Percentiles rank a stretch among this genome's conserved stretches.
phyloP scores from a whole-genome alignment of 2,888 invertebrate genomes.

The Celastrina argiolus region DNA sequence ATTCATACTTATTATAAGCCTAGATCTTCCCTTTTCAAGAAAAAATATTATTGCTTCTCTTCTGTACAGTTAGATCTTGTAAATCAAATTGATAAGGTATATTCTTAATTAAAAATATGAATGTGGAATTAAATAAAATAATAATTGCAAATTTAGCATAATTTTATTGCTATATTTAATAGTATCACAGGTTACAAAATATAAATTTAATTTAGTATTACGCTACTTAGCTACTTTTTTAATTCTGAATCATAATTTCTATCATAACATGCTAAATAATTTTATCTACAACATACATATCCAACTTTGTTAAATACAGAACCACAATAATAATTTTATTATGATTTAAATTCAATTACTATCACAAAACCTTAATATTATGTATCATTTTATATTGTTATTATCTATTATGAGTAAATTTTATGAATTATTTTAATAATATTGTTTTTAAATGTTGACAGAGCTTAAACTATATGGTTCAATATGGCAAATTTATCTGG shows the following conservation, averaged over 20 bases:
- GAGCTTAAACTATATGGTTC: no score
- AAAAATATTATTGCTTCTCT: not conserved
- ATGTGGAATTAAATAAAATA: not conserved
- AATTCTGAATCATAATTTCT: not conserved
- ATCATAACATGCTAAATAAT: not conserved
- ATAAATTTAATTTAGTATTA: not conserved
- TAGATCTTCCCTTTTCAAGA: no score
- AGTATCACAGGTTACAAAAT: conserved; percentile 19
- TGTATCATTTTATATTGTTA: no score
- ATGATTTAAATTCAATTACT: not conserved
- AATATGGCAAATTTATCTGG: no score
- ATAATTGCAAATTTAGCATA: not conserved
- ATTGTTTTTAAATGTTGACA: no score
- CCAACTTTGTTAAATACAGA: not conserved
- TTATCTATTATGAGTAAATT: no score
- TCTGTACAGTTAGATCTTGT: not conserved
- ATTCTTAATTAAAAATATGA: not conserved
- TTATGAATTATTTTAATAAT: no score
- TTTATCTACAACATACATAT: not conserved
- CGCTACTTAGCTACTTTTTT: not conserved
- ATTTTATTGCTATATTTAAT: conserved; percentile 13
- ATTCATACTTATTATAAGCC: no score
- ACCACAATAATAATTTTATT: not conserved
- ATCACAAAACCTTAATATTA: no score
- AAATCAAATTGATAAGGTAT: not conserved